A percentile compares a stretch with the other conserved stretches of the same genome.
Conservation (phyloP, 2,797 vertebrate species). For the Salarias fasciatus region DNA sequence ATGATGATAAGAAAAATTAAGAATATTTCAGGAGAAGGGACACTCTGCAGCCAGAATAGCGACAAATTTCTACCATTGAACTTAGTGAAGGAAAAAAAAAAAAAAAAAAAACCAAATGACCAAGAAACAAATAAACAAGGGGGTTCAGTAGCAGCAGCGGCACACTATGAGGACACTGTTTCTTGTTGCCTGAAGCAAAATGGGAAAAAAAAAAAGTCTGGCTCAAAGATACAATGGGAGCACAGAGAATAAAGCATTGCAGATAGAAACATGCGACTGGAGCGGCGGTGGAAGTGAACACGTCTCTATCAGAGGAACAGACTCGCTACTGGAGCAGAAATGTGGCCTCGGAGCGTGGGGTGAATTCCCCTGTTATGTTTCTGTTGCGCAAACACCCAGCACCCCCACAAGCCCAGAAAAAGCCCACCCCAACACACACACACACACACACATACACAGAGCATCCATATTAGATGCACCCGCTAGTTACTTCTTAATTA, state of each 20-base stretch:
- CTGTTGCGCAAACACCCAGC: constrained; percentile 68
- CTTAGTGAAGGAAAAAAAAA: constrained; percentile 17
- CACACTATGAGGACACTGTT: constrained; percentile 12
- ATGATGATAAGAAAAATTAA: no score
- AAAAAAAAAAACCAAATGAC: not conserved
- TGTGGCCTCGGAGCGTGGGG: constrained; percentile 47
- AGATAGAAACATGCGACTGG: constrained; percentile 38
- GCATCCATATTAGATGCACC: constrained; percentile 73
- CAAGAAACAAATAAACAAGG: constrained; percentile 32
- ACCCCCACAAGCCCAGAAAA: constrained; percentile 43
- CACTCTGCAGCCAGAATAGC: no score
- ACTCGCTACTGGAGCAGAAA: constrained; percentile 34
- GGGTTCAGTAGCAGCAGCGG: constrained; percentile 15
- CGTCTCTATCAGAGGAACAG: constrained; percentile 29
- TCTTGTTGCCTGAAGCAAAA: constrained; percentile 29
- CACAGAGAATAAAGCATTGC: constrained; percentile 19
- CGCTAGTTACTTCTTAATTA: constrained; percentile 86
- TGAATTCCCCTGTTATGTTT: constrained; percentile 72
- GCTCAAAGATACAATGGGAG: constrained; percentile 40
- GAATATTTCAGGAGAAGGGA: no score
- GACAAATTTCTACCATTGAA: no score
- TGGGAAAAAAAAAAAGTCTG: constrained; percentile 21
- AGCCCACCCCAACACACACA: constrained; percentile 36
- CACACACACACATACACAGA: constrained; percentile 35
- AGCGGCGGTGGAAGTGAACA: constrained; percentile 22